Percentiles rank a stretch among this genome's conserved stretches.
Evolutionary conservation across 2,888 invertebrate genomes (phyloP).

Genomic region (Mechanitis messenoides): DNA sequence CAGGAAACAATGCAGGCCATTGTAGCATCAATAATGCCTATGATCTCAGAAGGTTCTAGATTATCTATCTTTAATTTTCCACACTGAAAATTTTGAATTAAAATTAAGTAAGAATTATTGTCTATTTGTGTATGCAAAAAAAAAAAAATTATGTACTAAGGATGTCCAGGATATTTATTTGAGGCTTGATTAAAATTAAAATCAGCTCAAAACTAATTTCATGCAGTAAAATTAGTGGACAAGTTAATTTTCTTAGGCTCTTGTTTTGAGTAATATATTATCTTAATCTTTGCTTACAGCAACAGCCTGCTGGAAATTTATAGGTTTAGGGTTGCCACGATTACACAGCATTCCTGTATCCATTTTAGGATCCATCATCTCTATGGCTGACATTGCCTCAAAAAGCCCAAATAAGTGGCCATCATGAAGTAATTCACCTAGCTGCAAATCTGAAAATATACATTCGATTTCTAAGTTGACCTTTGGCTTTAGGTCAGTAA

Average conservation of each 20-base stretch:
- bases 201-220: too few species aligned
- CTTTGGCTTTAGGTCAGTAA: neutral
- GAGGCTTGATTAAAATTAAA: too few species aligned
- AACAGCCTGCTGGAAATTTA: constrained; percentile 91
- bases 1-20: constrained; percentile 96
- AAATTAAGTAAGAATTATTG: neutral
- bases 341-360: constrained; percentile 99
- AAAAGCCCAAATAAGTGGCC: constrained; percentile 90
- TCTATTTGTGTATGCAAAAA: neutral
- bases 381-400: constrained; percentile 99
- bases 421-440: constrained; percentile 95
- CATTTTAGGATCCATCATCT: constrained; percentile 99
- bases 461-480: too few species aligned
- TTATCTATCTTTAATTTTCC: constrained; percentile 86
- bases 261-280: neutral
- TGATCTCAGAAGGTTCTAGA: constrained; percentile 86
- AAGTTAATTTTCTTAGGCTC: too few species aligned
- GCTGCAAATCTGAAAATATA: constrained; percentile 79
- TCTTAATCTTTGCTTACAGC: constrained; percentile 69
- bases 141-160: neutral
- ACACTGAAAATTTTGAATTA: constrained; percentile 64
- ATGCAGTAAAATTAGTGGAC: too few species aligned
- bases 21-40: constrained; percentile 96
- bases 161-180: too few species aligned
- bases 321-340: constrained; percentile 87